Evolutionary conservation across 1,140 invertebrate species (phyloP).

Genomic region (Drosophila kohkoa): DNA sequence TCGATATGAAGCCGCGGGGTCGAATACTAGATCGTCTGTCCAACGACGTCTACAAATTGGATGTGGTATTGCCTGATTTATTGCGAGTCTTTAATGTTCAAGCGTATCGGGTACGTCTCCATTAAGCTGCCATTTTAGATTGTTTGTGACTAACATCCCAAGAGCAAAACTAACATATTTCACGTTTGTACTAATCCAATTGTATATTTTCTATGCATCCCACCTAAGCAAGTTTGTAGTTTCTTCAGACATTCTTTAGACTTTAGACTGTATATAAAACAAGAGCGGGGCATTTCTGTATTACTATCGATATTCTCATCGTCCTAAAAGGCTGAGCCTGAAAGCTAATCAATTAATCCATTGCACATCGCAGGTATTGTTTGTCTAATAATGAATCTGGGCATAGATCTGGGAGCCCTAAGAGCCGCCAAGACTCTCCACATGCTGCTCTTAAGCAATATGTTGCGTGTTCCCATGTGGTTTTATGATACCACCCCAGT

Average conservation of each 20-base stretch:
- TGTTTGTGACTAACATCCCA: conserved; percentile 51
- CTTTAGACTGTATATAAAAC: conserved; percentile 26
- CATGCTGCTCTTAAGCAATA: conserved; percentile 89
- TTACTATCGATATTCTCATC: no score
- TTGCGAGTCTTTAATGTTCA: conserved; percentile 83
- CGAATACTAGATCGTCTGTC: conserved; percentile 90
- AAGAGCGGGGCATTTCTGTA: not conserved
- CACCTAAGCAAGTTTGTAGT: conserved; percentile 30
- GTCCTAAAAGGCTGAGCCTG: not conserved
- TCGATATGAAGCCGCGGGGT: conserved; percentile 90
- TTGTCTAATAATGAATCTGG: conserved; percentile 87
- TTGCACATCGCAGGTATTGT: conserved; percentile 85
- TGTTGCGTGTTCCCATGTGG: conserved; percentile 91
- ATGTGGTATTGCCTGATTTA: conserved; percentile 85
- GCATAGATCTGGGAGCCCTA: conserved; percentile 90
- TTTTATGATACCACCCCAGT: conserved; percentile 96
- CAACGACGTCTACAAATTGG: conserved; percentile 90
- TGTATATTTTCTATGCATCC: conserved; percentile 1
- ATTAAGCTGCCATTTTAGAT: not conserved
- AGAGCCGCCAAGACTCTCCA: conserved; percentile 91
- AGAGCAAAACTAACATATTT: conserved; percentile 1
- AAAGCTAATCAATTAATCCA: conserved; percentile 2
- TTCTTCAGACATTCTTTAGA: not conserved
- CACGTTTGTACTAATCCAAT: conserved; percentile 25
- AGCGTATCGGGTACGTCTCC: conserved; percentile 82